Evolutionary conservation across 2,888 invertebrate genomes (phyloP).

Genomic region (Philhelius pedissequus): DNA sequence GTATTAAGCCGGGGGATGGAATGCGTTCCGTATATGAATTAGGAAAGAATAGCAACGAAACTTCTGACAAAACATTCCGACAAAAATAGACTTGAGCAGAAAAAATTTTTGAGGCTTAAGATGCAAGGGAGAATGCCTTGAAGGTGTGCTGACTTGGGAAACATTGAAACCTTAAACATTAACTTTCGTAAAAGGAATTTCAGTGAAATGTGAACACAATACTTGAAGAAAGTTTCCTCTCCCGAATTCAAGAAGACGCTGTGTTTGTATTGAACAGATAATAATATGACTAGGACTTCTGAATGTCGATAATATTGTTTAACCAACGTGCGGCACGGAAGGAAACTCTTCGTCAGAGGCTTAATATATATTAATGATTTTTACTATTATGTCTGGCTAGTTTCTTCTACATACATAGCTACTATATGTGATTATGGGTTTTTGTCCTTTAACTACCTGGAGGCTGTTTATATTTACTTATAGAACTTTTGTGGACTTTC

Average conservation of each 20-base stretch:
- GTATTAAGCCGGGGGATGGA: not conserved
- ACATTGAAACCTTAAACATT: constrained; percentile 47
- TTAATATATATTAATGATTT: constrained; percentile 65
- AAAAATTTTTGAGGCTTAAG: not conserved
- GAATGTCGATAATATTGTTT: constrained; percentile 15
- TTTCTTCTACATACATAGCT: not conserved
- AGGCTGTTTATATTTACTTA: constrained; percentile 24
- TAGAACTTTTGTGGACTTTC: not conserved
- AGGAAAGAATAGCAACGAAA: constrained; percentile 12
- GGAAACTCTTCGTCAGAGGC: constrained; percentile 49
- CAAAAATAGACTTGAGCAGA: not conserved
- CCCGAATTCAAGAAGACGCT: constrained; percentile 14
- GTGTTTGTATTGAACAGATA: constrained; percentile 27
- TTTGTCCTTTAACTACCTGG: not conserved
- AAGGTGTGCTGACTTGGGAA: not conserved
- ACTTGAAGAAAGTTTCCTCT: constrained; percentile 32
- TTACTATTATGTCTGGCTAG: constrained; percentile 44
- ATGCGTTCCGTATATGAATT: not conserved
- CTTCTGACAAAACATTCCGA: constrained; percentile 17
- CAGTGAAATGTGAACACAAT: constrained; percentile 18
- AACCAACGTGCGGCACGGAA: constrained; percentile 42
- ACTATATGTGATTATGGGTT: not conserved
- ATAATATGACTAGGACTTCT: not conserved
- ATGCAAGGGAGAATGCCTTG: not conserved
- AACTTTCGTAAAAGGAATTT: constrained; percentile 26